Base-by-base conservation (phyloP, 2,888 invertebrate genomes). In the Chymomyza amoena region DNA sequence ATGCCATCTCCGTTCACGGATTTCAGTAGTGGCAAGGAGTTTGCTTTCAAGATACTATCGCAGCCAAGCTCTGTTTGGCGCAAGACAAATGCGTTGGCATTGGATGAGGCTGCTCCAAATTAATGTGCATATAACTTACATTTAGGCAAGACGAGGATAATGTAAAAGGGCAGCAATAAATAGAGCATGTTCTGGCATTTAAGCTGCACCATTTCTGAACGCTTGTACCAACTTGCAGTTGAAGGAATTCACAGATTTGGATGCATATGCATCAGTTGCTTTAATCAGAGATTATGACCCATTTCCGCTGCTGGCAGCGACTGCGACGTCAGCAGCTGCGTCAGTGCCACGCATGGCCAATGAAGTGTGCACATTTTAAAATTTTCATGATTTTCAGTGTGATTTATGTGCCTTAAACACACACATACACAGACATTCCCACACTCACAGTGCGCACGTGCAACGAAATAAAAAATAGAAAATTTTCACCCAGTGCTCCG, bases 311-410 rank as follows among this genome's bases (percentile, higher is more conserved):
- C 39, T 45, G 39, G 13, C 36, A 36, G 6, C 36, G 36, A 9
- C 36, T 36, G 6, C 36, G 6, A 9, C 36, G 36, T 36, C 36
- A 36, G 36, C 36, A 36, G 36, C 39, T 45, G 13, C 13, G 13
- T 45, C 39, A 45, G 39, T 13, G 39, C 39, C 10, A 45, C 39
- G 39, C 10, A 45, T 57, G 57, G 57, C 57, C 18, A 84, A 87
- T 87, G 82, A 84, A 87, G 87, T 87, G 80, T 87, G 80, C 80
- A 75, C 73, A 64, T 73, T 72, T 65, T 83, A 64, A 84, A 87
- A 81, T 68, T 87, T 84, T 75, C 82, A 87, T 84, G 75, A 75
- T 52, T 13, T 13, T 20, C 25, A 39, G 57, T 59, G 28, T 71
- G 64, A n/a, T 50, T 61, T 57, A 52, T 32, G 51, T 32, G 50